Evolutionary conservation across 2,113 vertebrate genomes (phyloP), one percentile per base, ranked within the genome.

Genomic region (Danionella cerebrum): DNA sequence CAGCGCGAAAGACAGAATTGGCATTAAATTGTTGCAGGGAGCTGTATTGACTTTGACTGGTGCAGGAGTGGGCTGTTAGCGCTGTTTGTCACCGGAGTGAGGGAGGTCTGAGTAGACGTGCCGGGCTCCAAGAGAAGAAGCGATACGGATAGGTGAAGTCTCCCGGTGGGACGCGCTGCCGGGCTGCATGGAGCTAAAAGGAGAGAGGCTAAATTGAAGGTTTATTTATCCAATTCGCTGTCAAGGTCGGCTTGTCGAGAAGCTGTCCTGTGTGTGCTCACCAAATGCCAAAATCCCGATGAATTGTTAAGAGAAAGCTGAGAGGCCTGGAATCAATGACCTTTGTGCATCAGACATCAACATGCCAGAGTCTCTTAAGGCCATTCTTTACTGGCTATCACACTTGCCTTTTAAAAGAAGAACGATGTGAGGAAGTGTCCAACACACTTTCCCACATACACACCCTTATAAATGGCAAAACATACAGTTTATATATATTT

Each of bases 181-280:
- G 67, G 84, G 87, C 87, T 89, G 78, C 73, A 81, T 76, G 79
- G 47, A 91, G 84, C 85, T 82, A 89, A 85, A 90, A 89, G 89
- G 79, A 91, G 78, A 87, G 84, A 77, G 88, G 91, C 92, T 94
- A 96, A 97, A 97, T 96, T 96, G 96, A 97, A 95, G 94, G 96
- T 97, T 98, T 97, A 97, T 97, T 98, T 98, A 95, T 98, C 96
- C 94, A 92, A 90, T 94, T 94, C 89, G 87, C 94, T 98, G 96
- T 98, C 96, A 98, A 94, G 94, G 94, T 96, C 92, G 90, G 90
- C 91, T 90, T 92, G 92, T 95, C 91, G 86, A 91, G 89, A 89
- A 93, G 92, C 93, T 92, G 94, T 96, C 94, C 94, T 93, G 82
- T 88, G 90, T 90, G 90, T 88, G 91, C 90, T 94, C 93, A 92